Percentiles rank a stretch among this genome's conserved stretches.
Evolutionary conservation across 2,113 vertebrate species (phyloP).

Genomic region (Tylochromis polylepis): DNA sequence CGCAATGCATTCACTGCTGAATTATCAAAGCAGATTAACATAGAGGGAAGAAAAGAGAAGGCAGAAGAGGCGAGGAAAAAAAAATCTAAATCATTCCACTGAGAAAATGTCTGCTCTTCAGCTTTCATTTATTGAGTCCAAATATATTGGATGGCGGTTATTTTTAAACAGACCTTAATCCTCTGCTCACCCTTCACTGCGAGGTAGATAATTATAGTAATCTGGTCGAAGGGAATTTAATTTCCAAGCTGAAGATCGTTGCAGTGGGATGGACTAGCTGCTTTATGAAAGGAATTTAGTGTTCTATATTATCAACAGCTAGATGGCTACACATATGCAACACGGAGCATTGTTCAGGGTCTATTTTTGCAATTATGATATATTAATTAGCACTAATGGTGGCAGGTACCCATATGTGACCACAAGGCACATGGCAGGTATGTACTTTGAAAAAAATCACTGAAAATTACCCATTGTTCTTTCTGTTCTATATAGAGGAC

Average conservation of each 20-base stretch:
- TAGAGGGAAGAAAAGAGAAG: slow-evolving; percentile 15
- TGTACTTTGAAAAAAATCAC: slow-evolving; percentile 1
- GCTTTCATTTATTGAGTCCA: slow-evolving; percentile 54
- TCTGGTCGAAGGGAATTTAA: slow-evolving; percentile 57
- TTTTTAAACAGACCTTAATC: slow-evolving; percentile 67
- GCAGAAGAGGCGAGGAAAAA: neutral
- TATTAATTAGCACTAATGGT: slow-evolving; percentile 5
- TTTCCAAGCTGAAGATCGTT: slow-evolving; percentile 31
- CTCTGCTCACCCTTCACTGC: slow-evolving; percentile 44
- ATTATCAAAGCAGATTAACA: slow-evolving; percentile 59
- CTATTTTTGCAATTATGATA: neutral
- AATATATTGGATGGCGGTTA: slow-evolving; percentile 59
- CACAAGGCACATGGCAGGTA: neutral
- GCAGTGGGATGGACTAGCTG: slow-evolving; percentile 19
- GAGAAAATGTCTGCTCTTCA: slow-evolving; percentile 36
- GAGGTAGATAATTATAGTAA: slow-evolving; percentile 67
- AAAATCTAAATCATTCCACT: slow-evolving; percentile 22
- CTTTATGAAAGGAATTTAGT: neutral
- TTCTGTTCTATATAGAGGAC: slow-evolving; percentile 19
- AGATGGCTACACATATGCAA: neutral
- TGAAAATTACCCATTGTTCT: slow-evolving; percentile 30
- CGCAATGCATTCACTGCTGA: slow-evolving; percentile 7
- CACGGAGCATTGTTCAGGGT: neutral
- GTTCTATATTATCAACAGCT: neutral
- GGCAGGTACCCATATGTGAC: neutral